Base-by-base conservation (phyloP, 1,140 invertebrate genomes). In the Nixonia krombeini region DNA sequence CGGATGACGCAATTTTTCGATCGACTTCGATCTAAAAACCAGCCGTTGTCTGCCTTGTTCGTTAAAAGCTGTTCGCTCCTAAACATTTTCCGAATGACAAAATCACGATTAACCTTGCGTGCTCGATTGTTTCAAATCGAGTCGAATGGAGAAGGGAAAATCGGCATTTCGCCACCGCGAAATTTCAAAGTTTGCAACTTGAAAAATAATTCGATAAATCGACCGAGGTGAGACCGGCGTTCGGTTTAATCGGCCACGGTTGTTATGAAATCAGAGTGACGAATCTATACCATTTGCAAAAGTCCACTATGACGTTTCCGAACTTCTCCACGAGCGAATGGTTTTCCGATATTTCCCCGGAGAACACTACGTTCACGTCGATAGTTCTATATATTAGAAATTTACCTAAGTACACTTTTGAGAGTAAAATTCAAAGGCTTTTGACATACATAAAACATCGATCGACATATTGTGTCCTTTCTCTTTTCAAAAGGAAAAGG, bases 341-440 rank as follows among this genome's bases (percentile, higher is more conserved):
- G 58, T 29, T 52, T 31, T 12, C 16, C 47, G 37, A 65, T 65
- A 58, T 65, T 58, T 65, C 62, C 62, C 62, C 17, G 10, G 62
- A 58, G 53, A 45, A 42, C 38, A 35, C 21, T 25, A 26, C 12
- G 21, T 45, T 45, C 42, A 25, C 44, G 21, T 37, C 29, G 26
- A 52, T 51, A 31, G 51, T 65, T 65, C 53, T 42, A 65, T 58
- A 53, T 35, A 65, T 65, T 45, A 15, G 45, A 58, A 57, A 65
- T 65, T 65, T 57, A 58, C 47, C 40, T 42, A 41, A 65, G 53
- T 58, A 47, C 49, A 52, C 53, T 65, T 65, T 58, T 49, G 56
- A 65, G 49, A 58, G 37, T 26, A 35, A 42, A 47, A 47, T 57
- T 51, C 52, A 45, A 46, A 64, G 46, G 52, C 29, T 56, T 13